Percentiles rank a stretch among this genome's conserved stretches.
Evolutionary conservation across 1,140 invertebrate genomes (phyloP).

Genomic region (Tribolium madens): DNA sequence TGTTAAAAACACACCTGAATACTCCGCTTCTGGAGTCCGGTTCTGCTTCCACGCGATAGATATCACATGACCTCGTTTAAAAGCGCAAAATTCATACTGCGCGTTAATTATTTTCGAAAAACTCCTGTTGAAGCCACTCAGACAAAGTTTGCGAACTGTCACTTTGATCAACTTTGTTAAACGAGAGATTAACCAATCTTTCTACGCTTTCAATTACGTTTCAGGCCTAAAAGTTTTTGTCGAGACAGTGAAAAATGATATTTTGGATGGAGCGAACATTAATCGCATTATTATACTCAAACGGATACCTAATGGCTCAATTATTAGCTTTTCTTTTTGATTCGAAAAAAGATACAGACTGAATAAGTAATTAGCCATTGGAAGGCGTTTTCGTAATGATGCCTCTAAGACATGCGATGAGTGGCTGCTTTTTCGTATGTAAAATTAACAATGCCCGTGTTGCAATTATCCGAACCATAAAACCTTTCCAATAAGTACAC

Average conservation of each 20-base stretch:
- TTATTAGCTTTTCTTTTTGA: constrained; percentile 8
- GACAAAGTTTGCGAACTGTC: constrained; percentile 21
- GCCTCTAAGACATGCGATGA: constrained; percentile 29
- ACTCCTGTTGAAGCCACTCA: not conserved
- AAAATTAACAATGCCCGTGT: constrained; percentile 30
- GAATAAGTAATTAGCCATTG: constrained; percentile 19
- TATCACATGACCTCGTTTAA: constrained; percentile 15
- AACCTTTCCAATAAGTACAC: constrained; percentile 37
- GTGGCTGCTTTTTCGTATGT: constrained; percentile 6
- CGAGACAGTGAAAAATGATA: constrained; percentile 32
- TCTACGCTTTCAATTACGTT: constrained; percentile 24
- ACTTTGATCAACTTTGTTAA: constrained; percentile 17
- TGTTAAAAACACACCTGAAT: constrained; percentile 33
- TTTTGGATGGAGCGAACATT: not conserved
- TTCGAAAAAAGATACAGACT: not conserved
- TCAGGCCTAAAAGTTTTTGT: not conserved
- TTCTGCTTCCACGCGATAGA: not conserved
- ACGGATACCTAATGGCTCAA: constrained; percentile 23
- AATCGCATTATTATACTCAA: constrained; percentile 17
- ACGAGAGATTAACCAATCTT: constrained; percentile 29
- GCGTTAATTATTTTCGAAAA: too few species aligned
- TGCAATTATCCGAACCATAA: constrained; percentile 23
- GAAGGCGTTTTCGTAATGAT: constrained; percentile 24
- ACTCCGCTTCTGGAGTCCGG: constrained; percentile 26
- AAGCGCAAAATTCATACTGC: constrained; percentile 17